Evolutionary conservation across 2,113 vertebrate genomes (phyloP).

Genomic region (Pangasianodon hypophthalmus): DNA sequence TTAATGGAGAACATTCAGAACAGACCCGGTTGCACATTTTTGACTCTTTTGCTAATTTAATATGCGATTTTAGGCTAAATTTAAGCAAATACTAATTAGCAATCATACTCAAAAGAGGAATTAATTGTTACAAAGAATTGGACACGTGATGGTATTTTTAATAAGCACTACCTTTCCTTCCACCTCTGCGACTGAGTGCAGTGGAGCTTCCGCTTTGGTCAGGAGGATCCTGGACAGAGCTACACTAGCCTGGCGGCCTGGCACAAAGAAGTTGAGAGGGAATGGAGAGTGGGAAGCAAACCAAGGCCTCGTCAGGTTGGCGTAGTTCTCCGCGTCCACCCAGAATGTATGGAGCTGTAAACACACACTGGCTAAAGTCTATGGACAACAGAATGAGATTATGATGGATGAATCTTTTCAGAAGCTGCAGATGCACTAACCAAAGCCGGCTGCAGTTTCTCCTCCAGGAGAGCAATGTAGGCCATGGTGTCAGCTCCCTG

Average conservation of each 20-base stretch:
- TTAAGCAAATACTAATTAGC: neutral
- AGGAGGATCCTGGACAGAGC: slow-evolving; percentile 88
- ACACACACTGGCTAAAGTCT: neutral
- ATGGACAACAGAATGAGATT: neutral
- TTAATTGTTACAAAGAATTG: neutral
- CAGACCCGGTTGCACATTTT: neutral
- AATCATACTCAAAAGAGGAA: neutral
- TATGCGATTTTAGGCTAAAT: neutral
- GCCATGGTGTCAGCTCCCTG: slow-evolving; percentile 96
- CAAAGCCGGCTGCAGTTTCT: slow-evolving; percentile 89
- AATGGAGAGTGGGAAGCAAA: slow-evolving; percentile 91
- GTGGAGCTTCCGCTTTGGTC: slow-evolving; percentile 84
- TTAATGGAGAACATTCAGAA: neutral
- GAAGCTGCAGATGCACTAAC: slow-evolving; percentile 64
- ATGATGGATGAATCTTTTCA: neutral
- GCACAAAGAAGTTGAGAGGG: slow-evolving; percentile 87
- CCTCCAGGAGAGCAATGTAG: slow-evolving; percentile 93
- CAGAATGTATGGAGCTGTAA: slow-evolving; percentile 96
- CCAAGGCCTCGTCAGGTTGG: slow-evolving; percentile 90
- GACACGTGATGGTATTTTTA: neutral
- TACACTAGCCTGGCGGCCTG: slow-evolving; percentile 80
- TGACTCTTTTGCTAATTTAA: neutral
- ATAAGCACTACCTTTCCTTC: slow-evolving; percentile 84
- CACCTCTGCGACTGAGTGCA: slow-evolving; percentile 85
- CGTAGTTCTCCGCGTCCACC: slow-evolving; percentile 95